Base-by-base conservation (phyloP, 2,888 invertebrate genomes). In the Hydriomena furcata region DNA sequence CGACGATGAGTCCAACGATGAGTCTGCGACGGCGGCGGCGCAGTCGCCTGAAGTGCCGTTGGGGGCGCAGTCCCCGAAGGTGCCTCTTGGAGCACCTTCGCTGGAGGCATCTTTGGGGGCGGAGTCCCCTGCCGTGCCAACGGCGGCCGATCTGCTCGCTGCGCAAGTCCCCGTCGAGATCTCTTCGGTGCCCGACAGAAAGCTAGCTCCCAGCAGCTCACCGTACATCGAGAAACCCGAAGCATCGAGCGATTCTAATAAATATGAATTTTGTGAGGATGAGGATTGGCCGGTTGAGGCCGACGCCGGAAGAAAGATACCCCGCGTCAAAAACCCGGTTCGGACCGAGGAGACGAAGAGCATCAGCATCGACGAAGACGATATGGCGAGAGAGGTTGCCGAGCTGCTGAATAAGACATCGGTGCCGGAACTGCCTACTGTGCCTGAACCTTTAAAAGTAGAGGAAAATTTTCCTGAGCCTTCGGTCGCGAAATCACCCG, bases 231-330 rank as follows among this genome's bases (percentile, higher is more conserved):
- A 86, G 66, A 80, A 91, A 78, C 78, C 91, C 58, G 82, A 91
- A 62, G 79, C 88, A 10, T 79, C 85, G 0, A 85, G 82, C 60
- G 85, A 93, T 42, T 94, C 95, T 0, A 95, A 95, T 0, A 95
- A 95, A 73, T 96, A 95, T 71, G 96, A 96, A 76, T 96, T 96
- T 73, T 93, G 94, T 60, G 95, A 95, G 55, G 95, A 95, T 60
- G 93, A 94, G 71, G 92, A 91, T 65, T 90, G 92, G 87, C 88
- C 91, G 7, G 82, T 91, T 47, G 91, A 92, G 65, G 82, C 84
- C 12, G 91, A 88, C 58, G 84, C 75, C 21, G 91, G 94, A 7
- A 86, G 94, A 56, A 94, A 94, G 84, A 93, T 94, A 60, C 93
- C 94, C 0, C 84, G 94, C 42, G 91, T 94, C 1, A 88, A 84